Evolutionary conservation across 1,140 invertebrate genomes (phyloP), one percentile per base, ranked within the genome.

Genomic region (Tigriopus japonicus): DNA sequence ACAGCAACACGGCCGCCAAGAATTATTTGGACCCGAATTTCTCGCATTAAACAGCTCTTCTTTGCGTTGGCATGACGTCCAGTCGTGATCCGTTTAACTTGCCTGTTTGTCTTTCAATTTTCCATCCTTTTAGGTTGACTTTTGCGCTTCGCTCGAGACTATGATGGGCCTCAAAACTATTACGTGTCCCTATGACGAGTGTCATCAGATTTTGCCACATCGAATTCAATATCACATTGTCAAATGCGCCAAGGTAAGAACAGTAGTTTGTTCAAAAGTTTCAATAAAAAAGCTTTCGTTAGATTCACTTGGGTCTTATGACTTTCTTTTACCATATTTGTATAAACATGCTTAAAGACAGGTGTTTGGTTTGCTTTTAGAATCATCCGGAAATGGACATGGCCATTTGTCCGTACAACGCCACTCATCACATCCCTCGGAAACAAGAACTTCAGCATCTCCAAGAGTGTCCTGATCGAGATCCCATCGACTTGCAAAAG

Each of bases 21-120:
- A 54, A 28, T 28, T 54, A 54, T 54, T 28, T 54, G 21, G 52
- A 54, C 35, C 14, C 52, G 2, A 54, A 54, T 23, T 54, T 54
- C 28, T 35, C 28, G 28, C 28, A 35, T 35, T 35, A 35, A 35
- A 35, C 28, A 35, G 28, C 28, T 3, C 28, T 35, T 35, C 28
- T n/a, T n/a, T n/a, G n/a, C n/a, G n/a, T n/a, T n/a, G n/a, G n/a
- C n/a, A n/a, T n/a, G n/a, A n/a, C n/a, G n/a, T n/a, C n/a, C n/a
- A n/a, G n/a, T n/a, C n/a, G n/a, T n/a, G n/a, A n/a, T n/a, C n/a
- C n/a, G n/a, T n/a, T n/a, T n/a, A n/a, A n/a, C n/a, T n/a, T n/a
- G n/a, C n/a, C n/a, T n/a, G n/a, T n/a, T n/a, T n/a, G n/a, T n/a
- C n/a, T n/a, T 35, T 35, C 28, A 35, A 35, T 35, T 35, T 35